Conservation (phyloP, 2,888 invertebrate species). For the Agapostemon virescens region DNA sequence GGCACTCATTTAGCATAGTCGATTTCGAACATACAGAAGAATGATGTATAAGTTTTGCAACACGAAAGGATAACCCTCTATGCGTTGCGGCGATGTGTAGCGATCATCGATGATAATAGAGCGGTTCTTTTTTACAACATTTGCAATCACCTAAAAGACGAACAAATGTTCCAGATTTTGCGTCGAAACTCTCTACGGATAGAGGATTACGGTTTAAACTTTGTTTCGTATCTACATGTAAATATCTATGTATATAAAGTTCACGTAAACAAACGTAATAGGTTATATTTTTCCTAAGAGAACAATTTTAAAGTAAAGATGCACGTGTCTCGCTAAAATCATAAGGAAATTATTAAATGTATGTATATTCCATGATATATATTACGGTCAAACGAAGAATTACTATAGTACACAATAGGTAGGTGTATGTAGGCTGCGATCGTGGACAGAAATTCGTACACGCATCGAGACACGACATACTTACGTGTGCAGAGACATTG, state of each 20-base stretch:
- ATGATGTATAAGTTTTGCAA: neutral
- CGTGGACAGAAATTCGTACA: neutral
- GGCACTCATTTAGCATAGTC: constrained; percentile 67
- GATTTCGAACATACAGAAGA: constrained; percentile 12
- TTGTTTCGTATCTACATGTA: neutral
- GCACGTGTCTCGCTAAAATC: neutral
- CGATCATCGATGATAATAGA: neutral
- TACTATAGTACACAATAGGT: neutral
- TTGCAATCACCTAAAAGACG: constrained; percentile 1
- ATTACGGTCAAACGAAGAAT: neutral
- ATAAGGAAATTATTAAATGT: neutral
- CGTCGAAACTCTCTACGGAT: neutral
- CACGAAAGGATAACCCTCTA: neutral
- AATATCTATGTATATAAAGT: neutral
- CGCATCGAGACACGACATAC: neutral
- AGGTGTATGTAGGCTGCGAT: too few species aligned
- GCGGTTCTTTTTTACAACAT: neutral
- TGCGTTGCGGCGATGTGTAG: neutral
- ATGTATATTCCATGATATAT: neutral
- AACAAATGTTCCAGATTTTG: constrained; percentile 7
- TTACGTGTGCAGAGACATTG: neutral
- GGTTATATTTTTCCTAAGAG: neutral
- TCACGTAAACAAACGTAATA: constrained; percentile 24
- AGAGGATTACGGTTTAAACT: neutral
- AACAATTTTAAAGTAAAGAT: neutral